Conservation (phyloP, 1,140 invertebrate species). For the Goniozus legneri region DNA sequence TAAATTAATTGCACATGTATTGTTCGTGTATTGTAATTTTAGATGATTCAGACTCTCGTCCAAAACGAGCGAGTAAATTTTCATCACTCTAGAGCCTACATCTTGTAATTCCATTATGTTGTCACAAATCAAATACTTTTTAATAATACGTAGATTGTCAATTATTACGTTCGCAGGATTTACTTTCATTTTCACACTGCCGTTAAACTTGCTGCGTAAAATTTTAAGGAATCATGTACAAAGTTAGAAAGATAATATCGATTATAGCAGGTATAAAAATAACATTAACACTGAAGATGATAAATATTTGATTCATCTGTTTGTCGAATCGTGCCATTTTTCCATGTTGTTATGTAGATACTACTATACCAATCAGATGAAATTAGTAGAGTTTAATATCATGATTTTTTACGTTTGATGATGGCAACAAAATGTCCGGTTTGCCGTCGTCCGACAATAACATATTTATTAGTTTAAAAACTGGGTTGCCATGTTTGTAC, state of each 20-base stretch:
- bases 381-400: constrained; percentile 3
- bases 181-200: constrained; percentile 37
- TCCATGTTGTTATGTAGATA: constrained; percentile 33
- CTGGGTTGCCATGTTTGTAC: no score
- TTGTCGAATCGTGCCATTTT: constrained; percentile 38
- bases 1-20: no score
- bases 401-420: constrained; percentile 19
- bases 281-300: constrained; percentile 8
- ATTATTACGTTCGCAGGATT: constrained; percentile 24
- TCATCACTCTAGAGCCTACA: no score
- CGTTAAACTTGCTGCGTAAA: constrained; percentile 26
- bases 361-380: constrained; percentile 16
- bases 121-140: no score
- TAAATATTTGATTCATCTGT: constrained; percentile 23
- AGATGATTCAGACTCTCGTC: not conserved
- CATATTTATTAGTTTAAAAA: no score
- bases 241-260: constrained; percentile 35
- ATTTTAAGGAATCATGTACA: constrained; percentile 43
- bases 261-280: constrained; percentile 12
- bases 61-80: constrained; percentile 10
- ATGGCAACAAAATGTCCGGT: constrained; percentile 21
- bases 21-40: no score
- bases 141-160: no score
- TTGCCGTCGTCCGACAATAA: constrained; percentile 35
- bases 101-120: constrained; percentile 9